These are phyloP conservation scores for Pelobates cultripes DNA, from an alignment of 2,797 vertebrate genomes.

Conservation along the genomic window DNA sequence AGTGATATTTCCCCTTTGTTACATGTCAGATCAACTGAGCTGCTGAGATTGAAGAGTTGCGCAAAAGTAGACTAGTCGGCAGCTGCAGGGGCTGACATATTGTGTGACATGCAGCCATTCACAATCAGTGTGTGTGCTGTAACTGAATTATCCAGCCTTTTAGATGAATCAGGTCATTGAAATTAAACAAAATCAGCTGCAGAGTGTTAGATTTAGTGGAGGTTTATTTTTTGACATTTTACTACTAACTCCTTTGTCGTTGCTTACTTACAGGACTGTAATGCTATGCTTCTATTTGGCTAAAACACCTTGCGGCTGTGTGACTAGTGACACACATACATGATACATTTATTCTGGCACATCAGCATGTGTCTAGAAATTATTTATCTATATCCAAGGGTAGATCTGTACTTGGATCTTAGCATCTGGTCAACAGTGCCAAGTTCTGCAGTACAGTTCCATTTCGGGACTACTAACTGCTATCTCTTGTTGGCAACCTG, in stretches of 20 bases:
- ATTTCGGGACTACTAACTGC: too few species aligned
- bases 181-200: constrained; percentile 6
- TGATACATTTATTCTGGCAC: too few species aligned
- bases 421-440: too few species aligned
- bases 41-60: constrained; percentile 39
- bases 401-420: too few species aligned
- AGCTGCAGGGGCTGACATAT: constrained; percentile 46
- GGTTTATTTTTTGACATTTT: neutral
- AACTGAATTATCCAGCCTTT: constrained; percentile 24
- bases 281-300: too few species aligned
- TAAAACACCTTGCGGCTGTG: too few species aligned
- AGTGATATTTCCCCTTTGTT: constrained; percentile 40
- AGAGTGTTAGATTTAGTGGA: neutral
- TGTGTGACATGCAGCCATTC: constrained; percentile 28
- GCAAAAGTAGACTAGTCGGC: constrained; percentile 23
- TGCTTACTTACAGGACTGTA: neutral
- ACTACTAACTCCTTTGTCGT: neutral
- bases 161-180: constrained; percentile 26
- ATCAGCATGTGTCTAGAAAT: too few species aligned
- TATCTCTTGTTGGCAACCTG: too few species aligned
- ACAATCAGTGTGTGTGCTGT: constrained; percentile 13
- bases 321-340: too few species aligned
- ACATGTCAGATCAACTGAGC: constrained; percentile 27
- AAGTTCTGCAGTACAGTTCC: too few species aligned
- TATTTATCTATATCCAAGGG: too few species aligned